phyloP scores from a whole-genome alignment of 2,113 vertebrate species.

The Tetraodon nigroviridis region DNA sequence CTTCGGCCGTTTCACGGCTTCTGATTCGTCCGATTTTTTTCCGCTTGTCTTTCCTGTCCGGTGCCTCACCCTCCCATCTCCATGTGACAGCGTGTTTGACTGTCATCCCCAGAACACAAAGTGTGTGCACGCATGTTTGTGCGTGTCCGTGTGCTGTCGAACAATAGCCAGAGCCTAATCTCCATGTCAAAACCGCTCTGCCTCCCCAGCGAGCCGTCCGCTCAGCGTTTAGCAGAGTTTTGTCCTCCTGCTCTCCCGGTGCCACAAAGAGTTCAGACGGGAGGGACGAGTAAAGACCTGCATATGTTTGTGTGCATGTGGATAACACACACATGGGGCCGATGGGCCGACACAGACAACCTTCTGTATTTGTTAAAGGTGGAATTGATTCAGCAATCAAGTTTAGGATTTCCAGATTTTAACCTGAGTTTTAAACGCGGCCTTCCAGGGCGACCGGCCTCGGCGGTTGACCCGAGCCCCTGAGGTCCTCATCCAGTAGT shows the following conservation, averaged over 20 bases:
- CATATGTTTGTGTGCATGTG: constrained; percentile 29
- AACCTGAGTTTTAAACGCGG: not conserved
- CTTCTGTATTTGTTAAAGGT: not conserved
- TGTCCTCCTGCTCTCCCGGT: constrained; percentile 94
- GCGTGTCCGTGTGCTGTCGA: constrained; percentile 67
- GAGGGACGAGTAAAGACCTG: constrained; percentile 37
- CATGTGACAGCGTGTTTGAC: constrained; percentile 25
- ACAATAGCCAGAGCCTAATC: constrained; percentile 97
- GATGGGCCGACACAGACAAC: not conserved
- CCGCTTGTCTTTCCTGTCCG: constrained; percentile 4
- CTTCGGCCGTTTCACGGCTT: constrained; percentile 1
- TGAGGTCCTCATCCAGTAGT: constrained; percentile 88
- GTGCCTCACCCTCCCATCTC: constrained; percentile 14
- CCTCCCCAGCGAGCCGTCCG: constrained; percentile 91
- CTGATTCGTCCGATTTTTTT: constrained; percentile 18
- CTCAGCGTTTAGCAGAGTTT: constrained; percentile 98
- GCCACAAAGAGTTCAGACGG: constrained; percentile 80
- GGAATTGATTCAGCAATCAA: not conserved
- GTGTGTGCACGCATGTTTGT: constrained; percentile 42
- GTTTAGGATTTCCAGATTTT: not conserved
- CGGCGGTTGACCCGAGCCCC: constrained; percentile 12
- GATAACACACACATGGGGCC: not conserved
- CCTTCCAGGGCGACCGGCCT: constrained; percentile 7
- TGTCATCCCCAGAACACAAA: constrained; percentile 32
- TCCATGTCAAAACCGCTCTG: constrained; percentile 99